Evolutionary conservation across 2,797 vertebrate genomes (phyloP).

Genomic region (Silurus aristotelis): DNA sequence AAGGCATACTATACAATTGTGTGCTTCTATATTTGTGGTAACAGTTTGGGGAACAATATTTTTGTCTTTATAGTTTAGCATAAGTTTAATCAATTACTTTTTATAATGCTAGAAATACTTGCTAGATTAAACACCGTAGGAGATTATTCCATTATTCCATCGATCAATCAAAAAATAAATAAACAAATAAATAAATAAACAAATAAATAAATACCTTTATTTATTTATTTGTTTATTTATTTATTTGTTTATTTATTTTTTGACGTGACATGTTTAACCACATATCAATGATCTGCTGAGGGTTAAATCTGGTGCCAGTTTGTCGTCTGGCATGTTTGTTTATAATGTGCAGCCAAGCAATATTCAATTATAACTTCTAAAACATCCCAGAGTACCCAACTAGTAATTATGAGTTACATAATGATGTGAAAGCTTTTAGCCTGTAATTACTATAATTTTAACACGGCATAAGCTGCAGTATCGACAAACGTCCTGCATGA

Average conservation of each 20-base stretch:
- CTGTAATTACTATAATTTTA: background rate
- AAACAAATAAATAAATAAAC: too few relatives aligned
- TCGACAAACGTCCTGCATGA: background rate
- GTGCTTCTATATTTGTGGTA: too few relatives aligned
- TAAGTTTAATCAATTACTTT: background rate
- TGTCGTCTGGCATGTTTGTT: background rate
- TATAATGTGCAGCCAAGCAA: background rate
- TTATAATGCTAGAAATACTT: background rate
- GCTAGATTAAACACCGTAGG: background rate
- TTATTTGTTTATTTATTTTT: too few relatives aligned
- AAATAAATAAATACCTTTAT: too few relatives aligned
- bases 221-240: too few relatives aligned
- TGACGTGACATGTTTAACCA: too few relatives aligned
- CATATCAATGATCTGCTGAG: background rate
- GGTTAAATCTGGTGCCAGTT: background rate
- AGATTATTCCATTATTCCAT: background rate
- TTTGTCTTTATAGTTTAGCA: too few relatives aligned
- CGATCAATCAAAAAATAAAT: too few relatives aligned
- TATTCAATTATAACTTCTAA: conserved; percentile 6
- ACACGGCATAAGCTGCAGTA: background rate
- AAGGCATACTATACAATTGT: too few relatives aligned
- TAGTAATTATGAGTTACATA: background rate
- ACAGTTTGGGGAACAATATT: too few relatives aligned
- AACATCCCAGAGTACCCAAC: background rate
- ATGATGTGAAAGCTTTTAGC: conserved; percentile 1